Evolutionary conservation across 1,140 invertebrate genomes (phyloP), one percentile per base, ranked within the genome.

Genomic region (Dreissena rostriformis): DNA sequence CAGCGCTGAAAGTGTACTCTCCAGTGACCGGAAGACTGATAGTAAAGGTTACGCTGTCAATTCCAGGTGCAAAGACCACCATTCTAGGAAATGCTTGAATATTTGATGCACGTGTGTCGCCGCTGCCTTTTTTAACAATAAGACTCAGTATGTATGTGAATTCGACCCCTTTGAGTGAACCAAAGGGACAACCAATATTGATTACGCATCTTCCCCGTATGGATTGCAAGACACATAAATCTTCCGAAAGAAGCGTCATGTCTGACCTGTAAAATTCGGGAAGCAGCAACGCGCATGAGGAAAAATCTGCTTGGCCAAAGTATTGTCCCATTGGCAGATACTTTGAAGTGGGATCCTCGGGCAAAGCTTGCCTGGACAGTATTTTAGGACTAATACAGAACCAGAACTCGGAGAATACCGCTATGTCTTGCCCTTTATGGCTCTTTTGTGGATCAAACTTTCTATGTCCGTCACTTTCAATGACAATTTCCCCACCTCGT

Each of bases 61-160:
- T 61, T 61, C 57, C 57, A 61, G 57, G 57, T 19, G 57, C 57
- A 61, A n/a, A 61, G 17, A 61, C 57, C 22, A 61, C 57, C 57
- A 61, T 61, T n/a, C 57, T 19, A 6, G 57, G 57, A 19, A 61
- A n/a, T 61, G 57, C 57, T 61, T 19, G 17, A 6, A 61, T 61
- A 24, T 61, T 2, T 61, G 4, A 4, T 24, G 17, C 57, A n/a
- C 17, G 6, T 61, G 22, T 6, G 17, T 61, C 57, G 39, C 8
- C 39, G 2, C 8, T 39, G 2, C 57, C 57, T 61, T 19, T n/a
- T 24, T 61, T 2, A n/a, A 61, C 17, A 61, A 61, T 61, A 2
- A 61, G 22, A n/a, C 17, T 4, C 2, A 61, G 22, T 61, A 6
- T 61, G 11, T 61, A 61, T 61, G 17, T 61, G 57, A 61, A 61